A percentile compares a stretch with the other conserved stretches of the same genome.
These are phyloP conservation scores for Lacerta bilineata DNA, from an alignment of 2,797 vertebrate species.

Conservation along the genomic window DNA sequence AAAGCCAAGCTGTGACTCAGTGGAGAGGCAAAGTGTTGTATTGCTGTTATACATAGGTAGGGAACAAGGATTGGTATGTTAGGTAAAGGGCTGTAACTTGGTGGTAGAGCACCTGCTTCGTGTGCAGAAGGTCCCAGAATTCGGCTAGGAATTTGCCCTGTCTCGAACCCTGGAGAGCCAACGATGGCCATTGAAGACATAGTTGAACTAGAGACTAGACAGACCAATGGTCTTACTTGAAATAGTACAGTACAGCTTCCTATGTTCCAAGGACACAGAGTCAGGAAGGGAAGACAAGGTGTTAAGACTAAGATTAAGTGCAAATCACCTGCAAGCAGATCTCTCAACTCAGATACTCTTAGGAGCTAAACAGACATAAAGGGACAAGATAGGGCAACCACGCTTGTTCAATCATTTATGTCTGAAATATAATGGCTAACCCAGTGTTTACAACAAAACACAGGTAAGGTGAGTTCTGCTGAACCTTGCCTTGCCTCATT, in stretches of 20 bases:
- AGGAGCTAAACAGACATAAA: background rate
- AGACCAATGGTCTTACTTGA: too few species aligned
- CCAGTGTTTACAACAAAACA: background rate
- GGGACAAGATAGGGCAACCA: background rate
- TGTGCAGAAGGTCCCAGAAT: too few species aligned
- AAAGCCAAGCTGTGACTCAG: background rate
- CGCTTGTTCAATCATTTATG: too few species aligned
- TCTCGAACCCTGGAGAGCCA: background rate
- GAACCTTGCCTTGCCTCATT: background rate
- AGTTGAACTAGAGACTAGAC: background rate
- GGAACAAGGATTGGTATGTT: background rate
- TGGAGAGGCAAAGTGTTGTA: background rate
- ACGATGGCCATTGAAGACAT: background rate
- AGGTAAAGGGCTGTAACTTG: too few species aligned
- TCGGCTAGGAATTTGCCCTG: too few species aligned
- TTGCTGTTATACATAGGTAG: background rate
- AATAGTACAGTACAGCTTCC: too few species aligned
- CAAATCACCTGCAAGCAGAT: background rate
- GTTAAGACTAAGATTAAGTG: background rate
- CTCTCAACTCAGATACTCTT: background rate
- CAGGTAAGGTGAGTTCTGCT: background rate
- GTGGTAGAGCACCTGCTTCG: too few species aligned
- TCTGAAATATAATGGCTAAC: background rate
- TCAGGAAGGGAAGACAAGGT: background rate
- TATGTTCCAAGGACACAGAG: background rate